Base-by-base conservation (phyloP, 2,113 vertebrate genomes). In the Addax nasomaculatus region DNA sequence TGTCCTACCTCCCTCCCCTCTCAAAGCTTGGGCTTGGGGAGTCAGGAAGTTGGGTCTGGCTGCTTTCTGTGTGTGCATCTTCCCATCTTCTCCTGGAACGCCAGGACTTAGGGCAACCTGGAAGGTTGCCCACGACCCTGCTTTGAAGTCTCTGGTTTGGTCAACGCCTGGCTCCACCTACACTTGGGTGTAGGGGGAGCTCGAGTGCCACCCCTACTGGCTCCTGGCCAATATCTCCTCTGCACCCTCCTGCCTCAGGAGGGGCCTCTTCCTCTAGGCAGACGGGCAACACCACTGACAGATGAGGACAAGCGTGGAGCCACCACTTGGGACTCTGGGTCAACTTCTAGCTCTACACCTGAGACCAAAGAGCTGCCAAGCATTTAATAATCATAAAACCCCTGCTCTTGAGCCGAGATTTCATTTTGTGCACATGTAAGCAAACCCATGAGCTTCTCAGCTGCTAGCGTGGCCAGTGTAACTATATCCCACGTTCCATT, bases 401-500 rank as follows among this genome's bases (percentile, higher is more conserved):
- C 83, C 67, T 43, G 29, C 7, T 19, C 0, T n/a, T 30, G 64
- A 4, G 88, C 30, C 1, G 36, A 64, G 58, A 7, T 51, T 51
- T 79, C 92, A 7, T n/a, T 55, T 21, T 16, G 79, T 29, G 53
- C 51, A 6, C 80, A 23, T 79, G 73, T 97, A 92, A 98, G 97
- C 96, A 97, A 98, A 96, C 85, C 57, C 36, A 89, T 53, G 96
- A 11, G 17, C 47, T 43, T 85, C 39, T 30, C 64, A 36, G 49
- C 97, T 97, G 94, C 98, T 98, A 97, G 96, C 98, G 96, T 85
- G 95, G 98, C 96, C 88, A 97, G 94, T 83, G 98, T 96, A 96
- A 98, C 97, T 97, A 98, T 95, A 97, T 95, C 98, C 94, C 92
- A 60, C 73, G 94, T 98, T 97, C 97, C 98, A 97, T 97, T 98